These are phyloP conservation scores for Drosophila kanekoi DNA, from an alignment of 2,888 invertebrate genomes.

Conservation along the genomic window DNA sequence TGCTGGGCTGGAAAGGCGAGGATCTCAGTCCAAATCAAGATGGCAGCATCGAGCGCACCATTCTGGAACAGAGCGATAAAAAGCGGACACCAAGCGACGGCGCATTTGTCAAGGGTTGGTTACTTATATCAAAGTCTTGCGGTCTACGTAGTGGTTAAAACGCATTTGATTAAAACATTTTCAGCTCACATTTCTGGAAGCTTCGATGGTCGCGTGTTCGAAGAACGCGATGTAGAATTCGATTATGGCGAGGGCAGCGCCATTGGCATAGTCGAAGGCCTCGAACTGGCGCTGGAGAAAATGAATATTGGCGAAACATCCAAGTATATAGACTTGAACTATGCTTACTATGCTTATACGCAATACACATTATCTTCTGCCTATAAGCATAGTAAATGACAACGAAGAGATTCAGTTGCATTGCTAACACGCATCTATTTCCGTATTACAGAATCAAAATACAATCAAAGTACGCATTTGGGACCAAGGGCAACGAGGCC, in stretches of 20 bases:
- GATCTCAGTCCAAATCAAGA: conserved; percentile 95
- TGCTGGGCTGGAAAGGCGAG: conserved; percentile 94
- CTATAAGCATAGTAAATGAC: no score
- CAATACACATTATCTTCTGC: no score
- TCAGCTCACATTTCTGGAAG: conserved; percentile 78
- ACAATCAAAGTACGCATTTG: conserved; percentile 93
- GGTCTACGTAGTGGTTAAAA: conserved; percentile 5
- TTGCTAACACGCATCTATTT: not conserved
- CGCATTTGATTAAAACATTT: conserved; percentile 12
- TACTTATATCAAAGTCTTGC: conserved; percentile 6
- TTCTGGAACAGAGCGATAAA: conserved; percentile 90
- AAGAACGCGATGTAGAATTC: conserved; percentile 93
- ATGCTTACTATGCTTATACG: not conserved
- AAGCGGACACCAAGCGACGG: conserved; percentile 92
- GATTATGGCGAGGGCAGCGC: conserved; percentile 94
- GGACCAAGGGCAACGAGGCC: conserved; percentile 88
- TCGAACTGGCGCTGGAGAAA: conserved; percentile 92
- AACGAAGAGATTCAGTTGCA: not conserved
- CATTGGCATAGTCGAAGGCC: conserved; percentile 90
- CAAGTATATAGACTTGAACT: conserved; percentile 61
- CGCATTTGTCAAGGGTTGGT: conserved; percentile 91
- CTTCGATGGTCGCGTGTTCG: conserved; percentile 84
- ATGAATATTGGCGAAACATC: conserved; percentile 93
- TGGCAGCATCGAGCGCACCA: conserved; percentile 91
- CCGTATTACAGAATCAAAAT: conserved; percentile 87